Evolutionary conservation across 2,888 invertebrate species (phyloP).

Genomic region (Drosophila fulvimacula): DNA sequence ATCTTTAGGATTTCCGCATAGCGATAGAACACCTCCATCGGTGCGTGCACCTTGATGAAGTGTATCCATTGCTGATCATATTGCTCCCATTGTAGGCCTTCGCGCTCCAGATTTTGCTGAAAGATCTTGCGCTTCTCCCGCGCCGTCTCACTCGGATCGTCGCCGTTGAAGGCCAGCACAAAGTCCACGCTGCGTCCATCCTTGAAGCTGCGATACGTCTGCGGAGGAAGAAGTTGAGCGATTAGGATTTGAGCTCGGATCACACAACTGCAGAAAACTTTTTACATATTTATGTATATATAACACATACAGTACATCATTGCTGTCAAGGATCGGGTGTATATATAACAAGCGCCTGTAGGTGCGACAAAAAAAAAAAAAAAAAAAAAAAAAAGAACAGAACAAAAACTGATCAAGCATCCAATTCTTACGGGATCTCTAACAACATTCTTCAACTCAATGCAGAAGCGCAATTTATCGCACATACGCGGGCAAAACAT

Average conservation of each 20-base stretch:
- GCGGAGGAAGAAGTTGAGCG: conserved; percentile 12
- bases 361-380: not conserved
- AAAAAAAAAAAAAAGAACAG: not conserved
- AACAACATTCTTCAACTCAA: fast-evolving
- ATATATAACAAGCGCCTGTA: not conserved
- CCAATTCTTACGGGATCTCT: not conserved
- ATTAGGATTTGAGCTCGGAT: not conserved
- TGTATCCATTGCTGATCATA: conserved; percentile 88
- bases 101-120: conserved; percentile 87
- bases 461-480: not conserved
- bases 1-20: conserved; percentile 92
- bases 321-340: not conserved
- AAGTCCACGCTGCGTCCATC: conserved; percentile 87
- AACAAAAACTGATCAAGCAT: not conserved
- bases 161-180: conserved; percentile 87
- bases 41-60: conserved; percentile 91
- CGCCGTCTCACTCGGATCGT: conserved; percentile 77
- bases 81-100: conserved; percentile 87
- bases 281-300: conserved; percentile 10
- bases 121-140: conserved; percentile 85
- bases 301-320: conserved; percentile 5
- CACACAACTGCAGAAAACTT: not conserved
- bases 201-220: conserved; percentile 86
- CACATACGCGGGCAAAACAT: not conserved
- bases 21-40: conserved; percentile 88